Percentiles rank a stretch among this genome's conserved stretches.
These are phyloP conservation scores for Ceuthmochares aereus DNA, from an alignment of 2,113 vertebrate species.

Conservation along the genomic window DNA sequence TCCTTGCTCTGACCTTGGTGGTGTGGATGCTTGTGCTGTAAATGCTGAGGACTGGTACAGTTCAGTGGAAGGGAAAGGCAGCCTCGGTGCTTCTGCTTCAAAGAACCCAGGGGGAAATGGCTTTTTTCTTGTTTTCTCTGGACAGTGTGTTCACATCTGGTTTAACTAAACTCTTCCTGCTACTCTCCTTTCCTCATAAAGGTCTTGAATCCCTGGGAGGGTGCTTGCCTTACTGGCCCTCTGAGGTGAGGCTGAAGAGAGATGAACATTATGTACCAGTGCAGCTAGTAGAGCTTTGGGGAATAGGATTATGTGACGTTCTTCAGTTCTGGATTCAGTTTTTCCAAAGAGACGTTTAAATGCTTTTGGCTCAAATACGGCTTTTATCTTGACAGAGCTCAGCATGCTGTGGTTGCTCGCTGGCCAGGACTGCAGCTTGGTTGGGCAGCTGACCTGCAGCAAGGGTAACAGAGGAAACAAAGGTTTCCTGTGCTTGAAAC, in stretches of 20 bases:
- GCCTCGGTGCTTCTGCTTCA: not conserved
- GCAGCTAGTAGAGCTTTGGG: not conserved
- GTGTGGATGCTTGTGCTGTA: not conserved
- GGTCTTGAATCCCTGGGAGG: slow-evolving; percentile 67
- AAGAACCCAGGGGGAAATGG: not conserved
- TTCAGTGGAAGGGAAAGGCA: not conserved
- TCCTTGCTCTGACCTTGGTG: not conserved
- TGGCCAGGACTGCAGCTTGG: not conserved
- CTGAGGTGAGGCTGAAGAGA: slow-evolving; percentile 72
- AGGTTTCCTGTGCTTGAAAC: not conserved
- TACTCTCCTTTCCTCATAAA: slow-evolving; percentile 62
- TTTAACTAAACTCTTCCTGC: slow-evolving; percentile 63
- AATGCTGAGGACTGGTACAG: rapidly evolving
- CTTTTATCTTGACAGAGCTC: slow-evolving; percentile 50
- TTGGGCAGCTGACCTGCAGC: slow-evolving; percentile 42
- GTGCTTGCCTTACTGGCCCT: slow-evolving; percentile 53
- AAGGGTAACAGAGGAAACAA: not conserved
- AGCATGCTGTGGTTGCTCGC: slow-evolving; percentile 11
- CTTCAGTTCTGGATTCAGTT: slow-evolving; percentile 15
- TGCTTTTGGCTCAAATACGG: not conserved
- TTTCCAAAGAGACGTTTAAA: slow-evolving; percentile 17
- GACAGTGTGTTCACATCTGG: slow-evolving; percentile 67
- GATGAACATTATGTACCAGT: slow-evolving; percentile 69
- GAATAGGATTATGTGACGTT: not conserved
- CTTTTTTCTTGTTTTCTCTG: slow-evolving; percentile 7